phyloP scores from a whole-genome alignment of 2,888 invertebrate species.

The Diloba caeruleocephala region DNA sequence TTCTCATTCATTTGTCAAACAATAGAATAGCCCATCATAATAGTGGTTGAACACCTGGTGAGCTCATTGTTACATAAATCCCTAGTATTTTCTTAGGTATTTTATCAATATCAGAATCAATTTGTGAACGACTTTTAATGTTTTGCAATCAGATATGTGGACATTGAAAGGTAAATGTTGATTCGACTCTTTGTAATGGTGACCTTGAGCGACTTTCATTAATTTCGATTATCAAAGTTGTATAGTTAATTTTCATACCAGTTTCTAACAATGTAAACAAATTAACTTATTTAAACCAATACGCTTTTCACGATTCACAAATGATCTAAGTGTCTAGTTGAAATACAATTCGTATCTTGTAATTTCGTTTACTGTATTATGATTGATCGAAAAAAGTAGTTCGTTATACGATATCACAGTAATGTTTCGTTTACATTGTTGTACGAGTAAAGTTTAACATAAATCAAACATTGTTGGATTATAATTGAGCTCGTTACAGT shows the following conservation, averaged over 20 bases:
- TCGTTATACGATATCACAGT: too few species aligned
- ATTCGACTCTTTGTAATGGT: slow-evolving; percentile 15
- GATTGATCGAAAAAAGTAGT: too few species aligned
- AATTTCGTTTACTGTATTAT: too few species aligned
- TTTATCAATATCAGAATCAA: slow-evolving; percentile 21
- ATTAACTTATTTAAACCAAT: too few species aligned
- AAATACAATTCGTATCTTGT: too few species aligned
- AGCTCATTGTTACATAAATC: slow-evolving; percentile 8
- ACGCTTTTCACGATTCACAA: too few species aligned
- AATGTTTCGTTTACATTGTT: too few species aligned
- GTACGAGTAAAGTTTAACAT: too few species aligned
- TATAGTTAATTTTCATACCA: too few species aligned
- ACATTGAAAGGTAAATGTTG: slow-evolving; percentile 11
- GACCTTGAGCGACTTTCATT: slow-evolving; percentile 14
- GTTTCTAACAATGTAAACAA: too few species aligned
- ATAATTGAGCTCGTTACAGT: neutral
- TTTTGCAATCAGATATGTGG: slow-evolving; percentile 23
- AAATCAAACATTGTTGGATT: too few species aligned
- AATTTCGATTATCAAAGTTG: neutral
- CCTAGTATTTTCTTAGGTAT: slow-evolving; percentile 3
- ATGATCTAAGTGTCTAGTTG: too few species aligned
- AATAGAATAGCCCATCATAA: slow-evolving; percentile 5
- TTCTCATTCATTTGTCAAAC: neutral
- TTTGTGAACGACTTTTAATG: slow-evolving; percentile 29
- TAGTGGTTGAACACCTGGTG: neutral